Evolutionary conservation across 2,888 invertebrate species (phyloP).

Genomic region (Elegia similella): DNA sequence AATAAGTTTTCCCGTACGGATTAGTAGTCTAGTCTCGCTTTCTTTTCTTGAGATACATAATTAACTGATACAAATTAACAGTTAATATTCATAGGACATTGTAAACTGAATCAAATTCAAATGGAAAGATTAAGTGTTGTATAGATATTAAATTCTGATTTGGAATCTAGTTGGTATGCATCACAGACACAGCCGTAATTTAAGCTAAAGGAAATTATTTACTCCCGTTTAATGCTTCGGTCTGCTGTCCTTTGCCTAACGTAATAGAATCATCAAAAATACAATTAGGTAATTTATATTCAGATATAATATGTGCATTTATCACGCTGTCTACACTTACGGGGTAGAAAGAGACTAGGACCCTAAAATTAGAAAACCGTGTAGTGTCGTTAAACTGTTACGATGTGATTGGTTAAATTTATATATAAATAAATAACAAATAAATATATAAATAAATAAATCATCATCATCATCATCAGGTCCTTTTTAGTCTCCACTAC

Average conservation of each 20-base stretch:
- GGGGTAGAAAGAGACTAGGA: neutral
- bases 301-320: neutral
- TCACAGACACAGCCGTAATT: constrained; percentile 5
- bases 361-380: too few species aligned
- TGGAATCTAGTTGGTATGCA: constrained; percentile 8
- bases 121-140: constrained; percentile 9
- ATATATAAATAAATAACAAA: too few species aligned
- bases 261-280: neutral
- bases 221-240: neutral
- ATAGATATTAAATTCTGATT: neutral
- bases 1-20: too few species aligned
- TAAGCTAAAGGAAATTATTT: constrained; percentile 12
- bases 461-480: too few species aligned
- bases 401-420: too few species aligned
- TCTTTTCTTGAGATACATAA: too few species aligned
- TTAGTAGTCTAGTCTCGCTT: too few species aligned
- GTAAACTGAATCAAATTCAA: constrained; percentile 3
- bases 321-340: neutral
- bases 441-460: too few species aligned
- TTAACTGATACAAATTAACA: neutral
- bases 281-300: too few species aligned
- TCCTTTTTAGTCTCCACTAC: too few species aligned
- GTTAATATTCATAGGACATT: neutral
- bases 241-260: neutral
- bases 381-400: too few species aligned